Evolutionary conservation across 2,113 vertebrate genomes (phyloP).

Genomic region (Tragelaphus imberbis): DNA sequence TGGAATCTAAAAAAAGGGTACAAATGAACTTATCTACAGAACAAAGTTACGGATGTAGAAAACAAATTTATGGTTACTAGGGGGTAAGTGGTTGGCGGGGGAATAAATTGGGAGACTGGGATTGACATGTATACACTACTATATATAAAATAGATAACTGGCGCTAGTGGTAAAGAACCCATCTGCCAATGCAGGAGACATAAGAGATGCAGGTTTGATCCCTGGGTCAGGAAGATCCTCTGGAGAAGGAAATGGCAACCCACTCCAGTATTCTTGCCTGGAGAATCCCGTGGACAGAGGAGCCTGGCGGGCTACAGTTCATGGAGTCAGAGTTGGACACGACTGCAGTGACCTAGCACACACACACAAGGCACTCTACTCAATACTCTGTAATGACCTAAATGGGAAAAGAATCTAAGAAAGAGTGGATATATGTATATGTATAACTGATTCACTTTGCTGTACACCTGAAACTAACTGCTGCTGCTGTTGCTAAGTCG

Average conservation of each 20-base stretch:
- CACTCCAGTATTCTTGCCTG: background rate
- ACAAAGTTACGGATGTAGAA: background rate
- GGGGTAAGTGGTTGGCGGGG: background rate
- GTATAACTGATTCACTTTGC: background rate
- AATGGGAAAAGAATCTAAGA: background rate
- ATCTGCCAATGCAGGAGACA: background rate
- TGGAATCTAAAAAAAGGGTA: background rate
- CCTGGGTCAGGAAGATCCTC: background rate
- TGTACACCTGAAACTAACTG: background rate
- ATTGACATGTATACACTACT: background rate
- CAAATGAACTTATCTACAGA: background rate
- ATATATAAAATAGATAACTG: background rate
- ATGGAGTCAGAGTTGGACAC: background rate
- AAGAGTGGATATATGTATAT: background rate
- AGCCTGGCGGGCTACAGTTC: background rate
- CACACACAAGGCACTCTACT: background rate
- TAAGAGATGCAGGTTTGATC: background rate
- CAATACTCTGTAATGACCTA: background rate
- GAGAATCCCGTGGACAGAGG: background rate
- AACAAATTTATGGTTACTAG: background rate
- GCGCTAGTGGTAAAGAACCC: background rate
- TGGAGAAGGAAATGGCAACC: background rate
- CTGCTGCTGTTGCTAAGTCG: too few relatives aligned
- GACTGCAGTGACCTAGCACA: background rate
- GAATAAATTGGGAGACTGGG: background rate